Base-by-base conservation (phyloP, 2,113 vertebrate species). In the Carassius auratus region DNA sequence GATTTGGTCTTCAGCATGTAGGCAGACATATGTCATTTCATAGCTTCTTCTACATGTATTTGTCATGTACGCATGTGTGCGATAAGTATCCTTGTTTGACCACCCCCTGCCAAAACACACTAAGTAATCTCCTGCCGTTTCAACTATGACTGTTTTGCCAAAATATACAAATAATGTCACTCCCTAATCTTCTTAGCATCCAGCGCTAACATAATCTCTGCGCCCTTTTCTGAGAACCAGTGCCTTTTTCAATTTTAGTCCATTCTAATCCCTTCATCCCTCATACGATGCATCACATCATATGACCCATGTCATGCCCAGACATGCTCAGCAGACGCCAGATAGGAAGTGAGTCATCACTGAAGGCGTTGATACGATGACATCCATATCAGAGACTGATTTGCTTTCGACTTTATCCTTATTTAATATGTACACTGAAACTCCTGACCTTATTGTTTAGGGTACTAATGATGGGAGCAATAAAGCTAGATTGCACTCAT, bases 81-180 rank as follows among this genome's bases (percentile, higher is more conserved):
- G 3, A 33, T 45, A 66, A 26, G 1, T 74, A 23, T 33, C 30
- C 15, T 38, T 38, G 36, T 48, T 48, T 36, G 75, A 61, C 75
- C 55, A 59, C 45, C 6, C 69, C 5, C 52, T 57, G 52, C 13
- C 8, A 33, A n/a, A 68, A 33, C 17, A 68, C 59, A 42, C n/a
- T 12, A 14, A 38, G 6, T 85, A 83, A 80, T 83, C 64, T 21
- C 50, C 30, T 59, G 61, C 66, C 45, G 79, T 48, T 71, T 79
- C 33, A 50, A 42, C 55, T 77, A 10, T 8, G 21, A 73, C 9
- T 83, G 52, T 74, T 83, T 55, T 83, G 85, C 81, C 0, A 71
- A 83, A 87, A 88, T 73, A 88, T 86, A 36, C 68, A 86, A 64
- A 83, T 66, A 86, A 62, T 76, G 45, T 87, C 19, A 4, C 23